Base-by-base conservation (phyloP, 2,797 vertebrate species). In the Ataeniobius toweri region DNA sequence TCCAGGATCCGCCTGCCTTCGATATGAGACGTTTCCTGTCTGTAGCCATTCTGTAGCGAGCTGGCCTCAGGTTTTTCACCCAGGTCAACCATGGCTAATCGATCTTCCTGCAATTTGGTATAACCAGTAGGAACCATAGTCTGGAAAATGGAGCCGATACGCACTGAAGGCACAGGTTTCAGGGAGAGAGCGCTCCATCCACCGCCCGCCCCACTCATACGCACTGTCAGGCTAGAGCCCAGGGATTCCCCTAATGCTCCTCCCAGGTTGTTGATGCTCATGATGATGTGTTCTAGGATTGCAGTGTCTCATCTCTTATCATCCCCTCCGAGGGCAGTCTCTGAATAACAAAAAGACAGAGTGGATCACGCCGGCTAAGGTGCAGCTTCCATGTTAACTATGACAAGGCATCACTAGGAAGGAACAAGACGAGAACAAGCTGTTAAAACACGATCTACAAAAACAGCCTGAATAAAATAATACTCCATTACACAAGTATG, bases 121-220 rank as follows among this genome's bases (percentile, higher is more conserved):
- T 97, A 98, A 82, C 96, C 96, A 18, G 96, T 94, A 5, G 98
- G 97, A 78, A 99, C 98, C 97, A 99, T 98, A 83, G 95, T 98
- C 83, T 97, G 94, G 86, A 98, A 93, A 18, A 97, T 85, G 13
- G 95, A 96, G 87, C 96, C 79, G 82, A 97, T 93, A 73, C 94
- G 95, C 50, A 96, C 95, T 0, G 96, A 96, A 18, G 96, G 95
- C 91, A 96, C 76, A 3, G 96, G 94, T 85, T 94, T 97, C 71
- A 97, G 88, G 82, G 93, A 91, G 73, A 96, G 84, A 84, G 96
- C 9, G 53, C 91, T 97, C 96, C 97, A 97, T 75, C 95, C 92
- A 59, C 94, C 93, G n/a, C 90, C 91, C 86, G 87, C 86, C 74
- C 89, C 89, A 1, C 89, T 93, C 87, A 94, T 90, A 63, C 91